phyloP scores from a whole-genome alignment of 2,113 vertebrate genomes.

The Atractosteus spatula region DNA sequence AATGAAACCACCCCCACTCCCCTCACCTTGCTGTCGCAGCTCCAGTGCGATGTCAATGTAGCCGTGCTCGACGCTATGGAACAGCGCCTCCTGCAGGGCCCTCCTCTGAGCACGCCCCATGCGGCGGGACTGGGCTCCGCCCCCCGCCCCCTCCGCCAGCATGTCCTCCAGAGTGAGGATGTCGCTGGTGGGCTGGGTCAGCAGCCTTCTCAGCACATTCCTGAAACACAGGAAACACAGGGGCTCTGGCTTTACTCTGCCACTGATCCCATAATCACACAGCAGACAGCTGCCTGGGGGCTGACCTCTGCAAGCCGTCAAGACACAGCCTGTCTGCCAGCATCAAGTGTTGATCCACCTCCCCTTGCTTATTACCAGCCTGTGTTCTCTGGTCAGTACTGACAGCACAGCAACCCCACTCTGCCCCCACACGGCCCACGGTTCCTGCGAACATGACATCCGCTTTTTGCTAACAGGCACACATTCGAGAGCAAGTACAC shows the following conservation, averaged over 20 bases:
- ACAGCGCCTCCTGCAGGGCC: conserved; percentile 76
- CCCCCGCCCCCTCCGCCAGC: conserved; percentile 65
- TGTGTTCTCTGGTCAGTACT: too few relatives aligned
- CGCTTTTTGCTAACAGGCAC: too few relatives aligned
- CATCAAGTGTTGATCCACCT: too few relatives aligned
- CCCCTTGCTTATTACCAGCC: too few relatives aligned
- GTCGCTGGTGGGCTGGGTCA: conserved; percentile 69
- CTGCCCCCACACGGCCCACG: too few relatives aligned
- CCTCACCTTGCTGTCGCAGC: conserved; percentile 76
- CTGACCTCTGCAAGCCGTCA: too few relatives aligned
- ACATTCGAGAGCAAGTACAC: too few relatives aligned
- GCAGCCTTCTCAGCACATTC: conserved; percentile 73
- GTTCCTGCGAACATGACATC: too few relatives aligned
- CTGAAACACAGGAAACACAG: conserved; percentile 34
- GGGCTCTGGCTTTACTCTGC: too few relatives aligned
- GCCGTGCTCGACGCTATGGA: conserved; percentile 76
- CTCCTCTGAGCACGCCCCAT: conserved; percentile 44
- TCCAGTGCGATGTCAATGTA: conserved; percentile 80
- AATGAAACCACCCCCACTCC: background rate
- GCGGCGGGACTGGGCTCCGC: conserved; percentile 40
- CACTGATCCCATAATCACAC: background rate
- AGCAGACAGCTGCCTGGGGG: too few relatives aligned
- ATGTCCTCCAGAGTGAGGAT: conserved; percentile 75
- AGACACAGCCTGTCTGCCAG: too few relatives aligned
- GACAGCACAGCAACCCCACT: too few relatives aligned